Evolutionary conservation across 2,888 invertebrate species (phyloP).

Genomic region (Macrosiphum euphorbiae): DNA sequence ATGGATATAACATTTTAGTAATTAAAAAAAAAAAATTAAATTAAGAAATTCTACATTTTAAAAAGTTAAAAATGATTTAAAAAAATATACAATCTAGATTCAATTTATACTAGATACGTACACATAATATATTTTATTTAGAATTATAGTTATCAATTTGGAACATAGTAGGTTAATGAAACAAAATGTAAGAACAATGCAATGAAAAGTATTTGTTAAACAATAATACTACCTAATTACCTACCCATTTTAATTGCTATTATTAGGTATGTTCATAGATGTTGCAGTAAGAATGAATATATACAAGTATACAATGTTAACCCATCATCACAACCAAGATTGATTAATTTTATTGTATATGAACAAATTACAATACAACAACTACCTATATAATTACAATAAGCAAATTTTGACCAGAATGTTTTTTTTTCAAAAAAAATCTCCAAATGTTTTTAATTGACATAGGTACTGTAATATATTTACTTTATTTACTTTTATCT

Average conservation of each 20-base stretch:
- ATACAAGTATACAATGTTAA: background rate
- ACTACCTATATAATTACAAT: too few species aligned
- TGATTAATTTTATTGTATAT: background rate
- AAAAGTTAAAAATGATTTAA: background rate
- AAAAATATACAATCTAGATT: background rate
- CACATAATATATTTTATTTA: background rate
- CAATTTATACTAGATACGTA: background rate
- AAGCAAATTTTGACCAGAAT: too few species aligned
- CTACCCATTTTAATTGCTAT: too few species aligned
- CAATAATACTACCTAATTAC: too few species aligned
- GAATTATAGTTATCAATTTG: background rate
- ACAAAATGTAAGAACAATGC: too few species aligned
- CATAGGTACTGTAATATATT: background rate
- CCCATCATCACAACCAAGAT: background rate
- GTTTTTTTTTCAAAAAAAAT: too few species aligned
- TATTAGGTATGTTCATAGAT: too few species aligned
- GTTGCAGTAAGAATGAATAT: too few species aligned
- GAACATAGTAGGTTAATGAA: too few species aligned
- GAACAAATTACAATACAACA: background rate
- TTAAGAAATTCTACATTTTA: background rate
- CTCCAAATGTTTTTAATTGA: background rate
- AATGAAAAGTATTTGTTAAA: too few species aligned
- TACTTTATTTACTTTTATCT: background rate
- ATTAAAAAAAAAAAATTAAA: background rate
- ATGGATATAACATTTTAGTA: constrained; percentile 41